Conservation (phyloP, 2,113 vertebrate species). For the Cygnus buccinator region DNA sequence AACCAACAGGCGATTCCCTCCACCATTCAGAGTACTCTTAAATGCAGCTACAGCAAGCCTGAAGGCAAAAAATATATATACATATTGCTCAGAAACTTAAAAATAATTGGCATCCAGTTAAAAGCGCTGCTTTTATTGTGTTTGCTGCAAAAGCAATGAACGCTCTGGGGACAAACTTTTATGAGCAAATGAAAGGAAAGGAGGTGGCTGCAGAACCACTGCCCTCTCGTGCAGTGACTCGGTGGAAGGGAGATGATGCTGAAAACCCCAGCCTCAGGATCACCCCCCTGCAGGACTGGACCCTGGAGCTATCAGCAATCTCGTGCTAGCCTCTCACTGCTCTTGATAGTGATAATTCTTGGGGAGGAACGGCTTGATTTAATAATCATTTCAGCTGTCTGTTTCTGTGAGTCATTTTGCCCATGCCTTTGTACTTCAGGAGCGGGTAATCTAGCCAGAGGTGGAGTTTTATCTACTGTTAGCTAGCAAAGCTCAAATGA, state of each 20-base stretch:
- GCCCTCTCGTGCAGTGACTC: background rate
- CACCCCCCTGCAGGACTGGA: background rate
- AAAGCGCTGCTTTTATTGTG: background rate
- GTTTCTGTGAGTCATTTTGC: background rate
- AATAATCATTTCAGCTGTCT: background rate
- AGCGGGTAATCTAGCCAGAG: fast-evolving
- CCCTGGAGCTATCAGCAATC: background rate
- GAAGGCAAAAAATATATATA: background rate
- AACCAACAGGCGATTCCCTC: background rate
- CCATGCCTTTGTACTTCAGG: background rate
- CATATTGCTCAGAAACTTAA: background rate
- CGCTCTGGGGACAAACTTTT: background rate
- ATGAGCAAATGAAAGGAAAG: background rate
- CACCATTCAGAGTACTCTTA: too few relatives aligned
- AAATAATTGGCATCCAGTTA: background rate
- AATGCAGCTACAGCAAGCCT: background rate
- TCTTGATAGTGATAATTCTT: background rate
- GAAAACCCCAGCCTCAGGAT: fast-evolving
- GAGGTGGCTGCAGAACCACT: background rate
- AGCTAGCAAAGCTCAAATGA: background rate
- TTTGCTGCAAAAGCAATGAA: background rate
- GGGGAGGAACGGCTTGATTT: background rate
- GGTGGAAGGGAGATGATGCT: background rate
- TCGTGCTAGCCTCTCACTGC: background rate
- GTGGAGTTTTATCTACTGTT: background rate